Evolutionary conservation across 2,888 invertebrate genomes (phyloP).

Genomic region (Lypha dubia): DNA sequence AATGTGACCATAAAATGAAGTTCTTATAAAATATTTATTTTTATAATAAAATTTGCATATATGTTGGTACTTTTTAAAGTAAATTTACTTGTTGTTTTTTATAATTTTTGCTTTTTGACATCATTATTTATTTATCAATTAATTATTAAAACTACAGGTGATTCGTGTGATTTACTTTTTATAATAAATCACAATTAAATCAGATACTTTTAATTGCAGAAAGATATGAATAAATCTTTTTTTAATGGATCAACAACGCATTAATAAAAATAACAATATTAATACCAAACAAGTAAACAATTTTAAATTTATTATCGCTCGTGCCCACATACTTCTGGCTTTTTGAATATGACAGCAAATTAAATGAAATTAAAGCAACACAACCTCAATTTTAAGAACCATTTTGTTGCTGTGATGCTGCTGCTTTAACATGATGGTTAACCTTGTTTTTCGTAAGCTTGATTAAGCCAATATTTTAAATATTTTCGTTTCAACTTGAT

Average conservation of each 20-base stretch:
- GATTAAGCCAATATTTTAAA: conserved; percentile 10
- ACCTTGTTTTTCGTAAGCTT: not conserved
- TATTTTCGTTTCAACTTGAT: conserved; percentile 14
- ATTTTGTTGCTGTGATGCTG: not conserved
- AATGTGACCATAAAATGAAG: too few relatives aligned
- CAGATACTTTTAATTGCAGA: not conserved
- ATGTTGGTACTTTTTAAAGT: not conserved
- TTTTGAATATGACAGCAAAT: conserved; percentile 3
- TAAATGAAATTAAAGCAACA: conserved; percentile 21
- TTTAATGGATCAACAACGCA: conserved; percentile 43
- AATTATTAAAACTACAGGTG: conserved; percentile 6
- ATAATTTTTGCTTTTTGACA: conserved; percentile 5
- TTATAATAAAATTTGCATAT: not conserved
- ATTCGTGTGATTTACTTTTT: not conserved
- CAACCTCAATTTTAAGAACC: conserved; percentile 22
- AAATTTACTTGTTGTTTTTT: not conserved
- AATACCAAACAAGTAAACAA: conserved; percentile 1
- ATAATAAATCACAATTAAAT: conserved; percentile 17
- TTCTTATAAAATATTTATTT: too few relatives aligned
- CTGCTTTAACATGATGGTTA: not conserved
- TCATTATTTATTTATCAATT: not conserved
- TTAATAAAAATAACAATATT: conserved; percentile 34
- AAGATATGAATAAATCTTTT: conserved; percentile 9
- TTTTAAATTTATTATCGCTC: not conserved
- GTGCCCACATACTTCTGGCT: not conserved